Evolutionary conservation across 1,140 invertebrate genomes (phyloP), one percentile per base, ranked within the genome.

Genomic region (Drosophila bocqueti): DNA sequence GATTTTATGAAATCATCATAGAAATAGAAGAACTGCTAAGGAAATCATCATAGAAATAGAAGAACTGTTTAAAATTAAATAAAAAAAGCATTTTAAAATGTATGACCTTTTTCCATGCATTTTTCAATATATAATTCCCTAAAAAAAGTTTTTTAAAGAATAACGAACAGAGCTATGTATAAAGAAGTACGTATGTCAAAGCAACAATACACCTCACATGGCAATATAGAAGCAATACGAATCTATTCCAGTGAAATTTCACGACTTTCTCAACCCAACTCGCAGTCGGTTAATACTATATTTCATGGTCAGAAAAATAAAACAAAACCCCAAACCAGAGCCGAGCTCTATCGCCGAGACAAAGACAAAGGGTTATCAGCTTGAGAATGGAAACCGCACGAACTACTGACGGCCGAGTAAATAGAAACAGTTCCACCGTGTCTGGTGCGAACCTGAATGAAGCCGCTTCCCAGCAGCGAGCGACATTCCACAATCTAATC

Each of bases 401-500:
- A 57, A 57, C 54, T 40, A 16, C 52, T 24, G 21, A 8, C 18
- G 34, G 52, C 9, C 11, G 34, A 15, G 42, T 47, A 42, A 54
- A 49, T 43, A 45, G 21, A 47, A 46, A 43, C 31, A 54, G 36
- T 61, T 40, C 46, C 68, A 74, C n/a, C 13, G 7, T 43, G 76
- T 40, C 64, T 54, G 52, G 49, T 78, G 49, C n/a, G 38, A 78
- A 78, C 49, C 74, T 78, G 74, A 78, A 78, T 78, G 74, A 57
- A 78, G 45, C 57, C 16, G 36, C 34, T 58, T 52, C 21, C 34
- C 54, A 55, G 34, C 54, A 5, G 9, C 54, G 34, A 26, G 43
- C 43, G 13, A 21, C 34, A 43, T 29, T 52, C 15, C 52, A 24
- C 54, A 76, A 67, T 60, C 57, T 77, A 71, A 71, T 68, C 68